These are phyloP conservation scores for Entomobrya multifasciata DNA, from an alignment of 2,888 invertebrate genomes.

Conservation along the genomic window DNA sequence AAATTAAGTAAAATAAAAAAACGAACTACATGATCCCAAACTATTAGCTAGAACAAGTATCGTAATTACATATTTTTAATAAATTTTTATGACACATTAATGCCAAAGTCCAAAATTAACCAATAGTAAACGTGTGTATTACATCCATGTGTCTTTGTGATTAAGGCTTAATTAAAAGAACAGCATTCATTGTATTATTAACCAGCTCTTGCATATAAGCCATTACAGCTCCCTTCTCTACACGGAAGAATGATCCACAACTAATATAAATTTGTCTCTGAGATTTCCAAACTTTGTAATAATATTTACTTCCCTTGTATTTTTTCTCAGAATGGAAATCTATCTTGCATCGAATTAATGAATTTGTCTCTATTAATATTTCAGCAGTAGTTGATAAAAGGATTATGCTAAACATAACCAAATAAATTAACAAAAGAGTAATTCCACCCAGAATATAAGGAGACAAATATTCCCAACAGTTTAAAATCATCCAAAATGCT, in stretches of 20 bases:
- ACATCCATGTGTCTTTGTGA: too few relatives aligned
- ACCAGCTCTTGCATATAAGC: neutral
- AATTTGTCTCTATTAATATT: neutral
- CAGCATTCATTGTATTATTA: neutral
- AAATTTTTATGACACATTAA: too few relatives aligned
- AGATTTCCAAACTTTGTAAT: constrained; percentile 16
- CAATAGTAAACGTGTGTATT: too few relatives aligned
- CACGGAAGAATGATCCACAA: neutral
- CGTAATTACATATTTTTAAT: too few relatives aligned
- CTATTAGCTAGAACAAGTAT: too few relatives aligned
- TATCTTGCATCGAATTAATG: neutral
- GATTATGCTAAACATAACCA: neutral
- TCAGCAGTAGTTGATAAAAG: neutral
- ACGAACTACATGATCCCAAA: too few relatives aligned
- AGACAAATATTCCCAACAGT: neutral
- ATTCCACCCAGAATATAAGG: too few relatives aligned
- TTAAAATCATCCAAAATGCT: neutral
- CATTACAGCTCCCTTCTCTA: neutral
- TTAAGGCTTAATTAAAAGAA: constrained; percentile 27
- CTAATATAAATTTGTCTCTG: neutral
- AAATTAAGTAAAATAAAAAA: too few relatives aligned
- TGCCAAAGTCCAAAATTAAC: too few relatives aligned
- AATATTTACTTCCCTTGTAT: neutral
- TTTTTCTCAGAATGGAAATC: constrained; percentile 1
- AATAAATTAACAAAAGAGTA: too few relatives aligned